Base-by-base conservation (phyloP, 1,140 invertebrate genomes). In the Listronotus oregonensis region DNA sequence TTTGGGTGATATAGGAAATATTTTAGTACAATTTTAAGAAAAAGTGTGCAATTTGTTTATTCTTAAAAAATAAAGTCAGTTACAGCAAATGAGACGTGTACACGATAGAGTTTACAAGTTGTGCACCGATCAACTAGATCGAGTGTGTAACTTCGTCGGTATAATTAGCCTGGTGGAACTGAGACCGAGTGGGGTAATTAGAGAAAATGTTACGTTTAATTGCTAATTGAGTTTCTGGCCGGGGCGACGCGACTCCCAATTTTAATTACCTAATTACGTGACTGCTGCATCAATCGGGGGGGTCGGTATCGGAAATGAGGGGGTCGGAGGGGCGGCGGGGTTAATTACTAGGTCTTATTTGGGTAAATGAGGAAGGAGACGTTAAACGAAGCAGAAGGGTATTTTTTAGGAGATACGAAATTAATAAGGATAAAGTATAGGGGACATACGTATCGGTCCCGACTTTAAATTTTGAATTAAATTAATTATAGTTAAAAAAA, bases 201-300 rank as follows among this genome's bases (percentile, higher is more conserved):
- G 81, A 82, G 82, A 84, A 84, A 84, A 84, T 83, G 82, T 82
- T 80, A 84, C 82, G 81, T 84, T 84, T 84, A 84, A 84, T 84
- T 84, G 82, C 83, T 84, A 84, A 84, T 84, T 84, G 82, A 84
- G 81, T 84, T 84, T 83, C 82, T 81, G 80, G 76, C 80, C 82
- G 82, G 83, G 83, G 81, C 79, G 80, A 74, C 69, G 69, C 68
- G 70, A 83, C 81, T 83, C 84, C 82, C 82, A 84, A 84, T 84
- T 84, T 84, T 84, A 84, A 84, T 84, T 82, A 83, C 81, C 82
- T 84, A 84, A 84, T 84, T 84, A 84, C 82, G 80, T 82, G 81
- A 83, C 81, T 82, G 82, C 79, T 62, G 59, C 59, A 62, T 52
- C 59, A 62, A 82, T 73, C 69, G 61, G 49, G 52, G 49, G 52